Conservation (phyloP, 2,113 vertebrate genomes). For the Gobius niger region DNA sequence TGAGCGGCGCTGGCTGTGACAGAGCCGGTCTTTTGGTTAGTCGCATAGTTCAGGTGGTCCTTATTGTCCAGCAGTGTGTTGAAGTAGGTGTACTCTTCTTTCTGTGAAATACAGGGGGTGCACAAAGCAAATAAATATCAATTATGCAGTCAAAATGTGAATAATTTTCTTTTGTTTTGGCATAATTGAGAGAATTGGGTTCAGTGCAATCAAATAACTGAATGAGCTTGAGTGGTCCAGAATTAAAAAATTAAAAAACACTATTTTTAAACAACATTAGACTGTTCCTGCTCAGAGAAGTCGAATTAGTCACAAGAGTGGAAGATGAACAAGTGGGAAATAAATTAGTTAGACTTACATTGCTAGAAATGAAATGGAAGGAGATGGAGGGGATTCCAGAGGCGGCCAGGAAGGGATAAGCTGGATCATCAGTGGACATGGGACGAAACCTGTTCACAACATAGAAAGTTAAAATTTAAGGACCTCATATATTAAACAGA, state of each 20-base stretch:
- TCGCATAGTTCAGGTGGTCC: conserved; percentile 49
- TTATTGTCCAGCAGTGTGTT: conserved; percentile 78
- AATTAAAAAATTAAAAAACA: too few relatives aligned
- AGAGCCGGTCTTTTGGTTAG: conserved; percentile 23
- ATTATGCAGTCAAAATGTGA: too few relatives aligned
- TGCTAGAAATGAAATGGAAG: conserved; percentile 78
- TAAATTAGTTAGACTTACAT: conserved; percentile 50
- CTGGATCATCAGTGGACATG: conserved; percentile 82
- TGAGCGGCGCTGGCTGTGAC: conserved; percentile 71
- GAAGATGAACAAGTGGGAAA: too few relatives aligned
- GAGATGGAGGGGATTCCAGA: conserved; percentile 91
- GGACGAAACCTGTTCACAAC: conserved; percentile 67
- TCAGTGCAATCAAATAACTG: too few relatives aligned
- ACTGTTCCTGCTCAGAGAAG: too few relatives aligned
- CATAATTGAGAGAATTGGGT: too few relatives aligned
- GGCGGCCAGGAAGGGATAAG: conserved; percentile 86
- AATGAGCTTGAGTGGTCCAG: too few relatives aligned
- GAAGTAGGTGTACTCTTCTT: conserved; percentile 70
- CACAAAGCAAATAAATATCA: too few relatives aligned
- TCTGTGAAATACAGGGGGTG: conserved; percentile 9
- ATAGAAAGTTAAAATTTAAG: not conserved
- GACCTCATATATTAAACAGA: too few relatives aligned
- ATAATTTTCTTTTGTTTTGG: too few relatives aligned
- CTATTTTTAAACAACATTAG: too few relatives aligned
- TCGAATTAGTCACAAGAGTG: too few relatives aligned